A percentile compares a stretch with the other conserved stretches of the same genome.
Evolutionary conservation across 2,888 invertebrate genomes (phyloP).

Genomic region (Erebia ligea): DNA sequence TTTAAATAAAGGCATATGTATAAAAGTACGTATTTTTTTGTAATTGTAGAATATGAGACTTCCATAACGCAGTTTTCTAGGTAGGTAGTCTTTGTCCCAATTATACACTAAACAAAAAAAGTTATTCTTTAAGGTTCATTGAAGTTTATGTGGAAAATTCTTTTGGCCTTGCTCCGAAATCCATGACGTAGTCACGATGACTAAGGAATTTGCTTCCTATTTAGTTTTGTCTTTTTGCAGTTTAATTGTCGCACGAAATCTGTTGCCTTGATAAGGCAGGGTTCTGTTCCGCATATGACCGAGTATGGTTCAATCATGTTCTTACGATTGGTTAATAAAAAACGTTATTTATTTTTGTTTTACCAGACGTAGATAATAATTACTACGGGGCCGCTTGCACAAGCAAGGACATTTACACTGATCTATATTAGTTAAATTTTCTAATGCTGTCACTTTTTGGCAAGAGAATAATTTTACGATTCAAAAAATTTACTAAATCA

Average conservation of each 20-base stretch:
- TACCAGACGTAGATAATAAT: neutral
- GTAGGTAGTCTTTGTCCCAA: neutral
- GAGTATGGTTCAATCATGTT: neutral
- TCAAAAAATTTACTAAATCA: no score
- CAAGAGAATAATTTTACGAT: no score
- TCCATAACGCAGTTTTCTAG: neutral
- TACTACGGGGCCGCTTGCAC: neutral
- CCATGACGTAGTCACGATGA: slow-evolving; percentile 14
- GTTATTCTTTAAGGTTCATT: neutral
- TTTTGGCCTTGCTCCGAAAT: slow-evolving; percentile 16
- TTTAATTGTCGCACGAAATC: slow-evolving; percentile 19
- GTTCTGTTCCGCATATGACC: slow-evolving; percentile 17
- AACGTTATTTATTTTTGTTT: neutral
- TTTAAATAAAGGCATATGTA: no score
- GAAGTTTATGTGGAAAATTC: slow-evolving; percentile 21
- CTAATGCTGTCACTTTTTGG: no score
- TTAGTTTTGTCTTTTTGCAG: slow-evolving; percentile 23
- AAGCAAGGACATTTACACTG: no score
- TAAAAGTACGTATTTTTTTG: no score
- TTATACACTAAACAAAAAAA: neutral
- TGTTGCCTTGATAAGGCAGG: slow-evolving; percentile 18
- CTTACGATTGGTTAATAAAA: neutral
- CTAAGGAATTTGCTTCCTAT: slow-evolving; percentile 22
- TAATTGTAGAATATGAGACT: no score
- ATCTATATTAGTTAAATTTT: no score